Percentiles rank a stretch among this genome's conserved stretches.
These are phyloP conservation scores for Leptodactylus fallax DNA, from an alignment of 2,797 vertebrate species.

Conservation along the genomic window DNA sequence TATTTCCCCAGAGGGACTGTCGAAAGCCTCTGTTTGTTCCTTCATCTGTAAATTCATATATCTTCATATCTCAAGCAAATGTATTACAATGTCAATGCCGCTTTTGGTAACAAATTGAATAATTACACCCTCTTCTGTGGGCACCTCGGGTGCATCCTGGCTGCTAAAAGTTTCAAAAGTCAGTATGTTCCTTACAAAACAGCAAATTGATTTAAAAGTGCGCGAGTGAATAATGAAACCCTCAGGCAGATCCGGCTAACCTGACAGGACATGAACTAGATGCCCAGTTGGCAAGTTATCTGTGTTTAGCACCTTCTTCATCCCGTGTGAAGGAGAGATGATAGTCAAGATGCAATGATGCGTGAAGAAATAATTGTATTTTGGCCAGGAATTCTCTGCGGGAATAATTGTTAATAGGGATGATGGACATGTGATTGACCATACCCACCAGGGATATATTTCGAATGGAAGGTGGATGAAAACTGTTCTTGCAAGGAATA, in stretches of 20 bases:
- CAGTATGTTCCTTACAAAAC: conserved; percentile 43
- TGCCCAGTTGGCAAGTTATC: conserved; percentile 64
- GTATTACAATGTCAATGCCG: conserved; percentile 56
- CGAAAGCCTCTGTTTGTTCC: conserved; percentile 58
- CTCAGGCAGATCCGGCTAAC: conserved; percentile 60
- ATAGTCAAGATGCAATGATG: conserved; percentile 62
- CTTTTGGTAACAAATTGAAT: conserved; percentile 59
- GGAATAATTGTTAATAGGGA: conserved; percentile 63
- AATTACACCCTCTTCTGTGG: conserved; percentile 41
- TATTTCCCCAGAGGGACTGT: conserved; percentile 54
- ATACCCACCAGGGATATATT: conserved; percentile 60
- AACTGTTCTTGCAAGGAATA: conserved; percentile 39
- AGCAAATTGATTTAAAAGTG: conserved; percentile 60
- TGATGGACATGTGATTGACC: conserved; percentile 63
- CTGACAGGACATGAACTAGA: conserved; percentile 59
- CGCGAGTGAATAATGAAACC: conserved; percentile 50
- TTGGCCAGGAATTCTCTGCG: conserved; percentile 56
- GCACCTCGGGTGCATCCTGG: conserved; percentile 43
- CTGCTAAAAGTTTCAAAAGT: conserved; percentile 61
- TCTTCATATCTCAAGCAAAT: conserved; percentile 63
- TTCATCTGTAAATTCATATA: conserved; percentile 63
- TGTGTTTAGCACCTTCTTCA: conserved; percentile 62
- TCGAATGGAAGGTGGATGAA: conserved; percentile 45
- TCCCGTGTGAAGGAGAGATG: conserved; percentile 61
- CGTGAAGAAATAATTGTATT: conserved; percentile 65